These are phyloP conservation scores for Drosophila nannoptera DNA, from an alignment of 1,140 invertebrate species.

Conservation along the genomic window DNA sequence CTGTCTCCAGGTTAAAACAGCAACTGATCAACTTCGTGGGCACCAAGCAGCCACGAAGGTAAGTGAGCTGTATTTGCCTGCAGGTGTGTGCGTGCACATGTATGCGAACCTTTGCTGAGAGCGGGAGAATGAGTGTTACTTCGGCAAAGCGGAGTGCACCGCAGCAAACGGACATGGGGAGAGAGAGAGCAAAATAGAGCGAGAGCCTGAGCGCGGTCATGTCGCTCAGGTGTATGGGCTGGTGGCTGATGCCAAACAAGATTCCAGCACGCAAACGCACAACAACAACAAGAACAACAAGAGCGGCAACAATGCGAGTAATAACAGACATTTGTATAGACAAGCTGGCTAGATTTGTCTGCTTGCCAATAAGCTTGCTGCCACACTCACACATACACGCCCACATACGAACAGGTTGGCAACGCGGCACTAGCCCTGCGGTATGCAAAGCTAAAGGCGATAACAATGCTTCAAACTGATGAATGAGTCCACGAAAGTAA, in stretches of 20 bases:
- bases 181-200: neutral
- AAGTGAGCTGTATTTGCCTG: constrained; percentile 59
- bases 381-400: too few relatives aligned
- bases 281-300: constrained; percentile 39
- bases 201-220: neutral
- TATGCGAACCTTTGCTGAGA: constrained; percentile 17
- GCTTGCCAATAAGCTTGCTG: constrained; percentile 62
- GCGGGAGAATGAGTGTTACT: neutral
- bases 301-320: constrained; percentile 25
- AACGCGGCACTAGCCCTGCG: constrained; percentile 31
- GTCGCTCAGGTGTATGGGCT: constrained; percentile 37
- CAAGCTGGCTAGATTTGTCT: constrained; percentile 18
- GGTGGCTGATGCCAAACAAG: constrained; percentile 55
- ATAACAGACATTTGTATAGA: constrained; percentile 7
- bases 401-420: constrained; percentile 37
- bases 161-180: neutral
- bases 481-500: constrained; percentile 13
- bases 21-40: constrained; percentile 61
- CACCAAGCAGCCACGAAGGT: constrained; percentile 64
- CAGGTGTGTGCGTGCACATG: constrained; percentile 7
- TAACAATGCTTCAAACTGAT: constrained; percentile 1
- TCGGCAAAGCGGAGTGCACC: neutral
- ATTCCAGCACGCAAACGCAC: constrained; percentile 66
- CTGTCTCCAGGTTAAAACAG: constrained; percentile 59
- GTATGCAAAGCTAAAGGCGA: constrained; percentile 19